Conservation (phyloP, 2,888 invertebrate species). For the Athrips mouffetella region DNA sequence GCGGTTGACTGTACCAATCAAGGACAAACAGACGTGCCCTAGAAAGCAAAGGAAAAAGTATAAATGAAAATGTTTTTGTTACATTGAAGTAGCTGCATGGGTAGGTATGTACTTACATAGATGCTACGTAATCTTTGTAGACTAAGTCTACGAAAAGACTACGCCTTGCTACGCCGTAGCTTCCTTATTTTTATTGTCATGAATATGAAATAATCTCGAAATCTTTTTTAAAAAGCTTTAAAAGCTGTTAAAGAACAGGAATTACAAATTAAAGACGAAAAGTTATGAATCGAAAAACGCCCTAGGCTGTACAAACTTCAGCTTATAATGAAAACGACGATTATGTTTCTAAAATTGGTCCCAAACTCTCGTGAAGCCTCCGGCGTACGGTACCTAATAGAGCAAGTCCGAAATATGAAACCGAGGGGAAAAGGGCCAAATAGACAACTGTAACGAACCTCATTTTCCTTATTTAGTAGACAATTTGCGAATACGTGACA, state of each 20-base stretch:
- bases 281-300: constrained; percentile 11
- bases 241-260: neutral
- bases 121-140: too few relatives aligned
- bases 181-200: too few relatives aligned
- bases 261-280: neutral
- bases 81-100: too few relatives aligned
- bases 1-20: too few relatives aligned
- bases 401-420: constrained; percentile 5
- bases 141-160: too few relatives aligned
- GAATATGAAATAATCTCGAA: too few relatives aligned
- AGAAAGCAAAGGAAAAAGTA: too few relatives aligned
- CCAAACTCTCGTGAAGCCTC: constrained; percentile 11
- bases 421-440: neutral
- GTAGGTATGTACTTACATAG: too few relatives aligned
- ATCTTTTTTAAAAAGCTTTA: neutral
- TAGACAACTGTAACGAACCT: constrained; percentile 5
- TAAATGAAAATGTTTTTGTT: too few relatives aligned
- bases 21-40: too few relatives aligned
- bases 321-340: constrained; percentile 12
- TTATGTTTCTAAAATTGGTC: constrained; percentile 15
- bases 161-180: too few relatives aligned
- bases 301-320: constrained; percentile 18
- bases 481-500: constrained; percentile 8
- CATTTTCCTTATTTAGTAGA: constrained; percentile 9
- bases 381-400: neutral